A percentile compares a stretch with the other conserved stretches of the same genome.
Evolutionary conservation across 2,888 invertebrate genomes (phyloP).

Genomic region (Dione vanillae): DNA sequence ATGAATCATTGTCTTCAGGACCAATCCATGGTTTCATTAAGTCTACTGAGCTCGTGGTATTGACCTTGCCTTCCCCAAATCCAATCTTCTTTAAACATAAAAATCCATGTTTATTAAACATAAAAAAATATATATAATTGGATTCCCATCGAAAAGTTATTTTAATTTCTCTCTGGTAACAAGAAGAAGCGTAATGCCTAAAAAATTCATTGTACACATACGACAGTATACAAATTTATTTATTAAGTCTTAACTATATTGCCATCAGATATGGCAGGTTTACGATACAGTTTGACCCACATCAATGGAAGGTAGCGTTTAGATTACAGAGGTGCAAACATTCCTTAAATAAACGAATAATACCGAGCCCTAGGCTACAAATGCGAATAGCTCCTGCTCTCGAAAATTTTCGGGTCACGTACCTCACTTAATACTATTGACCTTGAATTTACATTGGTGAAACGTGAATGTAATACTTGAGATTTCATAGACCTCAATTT

Average conservation of each 20-base stretch:
- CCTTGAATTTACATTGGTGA: constrained; percentile 36
- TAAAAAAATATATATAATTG: no score
- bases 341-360: constrained; percentile 26
- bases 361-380: constrained; percentile 27
- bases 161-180: no score
- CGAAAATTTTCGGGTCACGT: constrained; percentile 41
- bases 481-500: constrained; percentile 3
- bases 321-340: constrained; percentile 20
- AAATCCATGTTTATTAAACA: no score
- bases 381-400: constrained; percentile 37
- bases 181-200: no score
- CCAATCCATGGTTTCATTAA: no score
- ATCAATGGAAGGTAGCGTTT: constrained; percentile 14
- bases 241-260: not conserved
- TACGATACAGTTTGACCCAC: constrained; percentile 14
- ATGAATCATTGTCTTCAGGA: no score
- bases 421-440: constrained; percentile 42
- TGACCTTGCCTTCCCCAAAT: no score
- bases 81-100: no score
- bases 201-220: no score
- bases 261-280: not conserved
- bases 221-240: not conserved
- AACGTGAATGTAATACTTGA: constrained; percentile 34
- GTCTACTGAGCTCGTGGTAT: no score
- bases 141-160: no score